A percentile compares a stretch with the other conserved stretches of the same genome.
Evolutionary conservation across 2,113 vertebrate species (phyloP).

Genomic region (Diglossa brunneiventris): DNA sequence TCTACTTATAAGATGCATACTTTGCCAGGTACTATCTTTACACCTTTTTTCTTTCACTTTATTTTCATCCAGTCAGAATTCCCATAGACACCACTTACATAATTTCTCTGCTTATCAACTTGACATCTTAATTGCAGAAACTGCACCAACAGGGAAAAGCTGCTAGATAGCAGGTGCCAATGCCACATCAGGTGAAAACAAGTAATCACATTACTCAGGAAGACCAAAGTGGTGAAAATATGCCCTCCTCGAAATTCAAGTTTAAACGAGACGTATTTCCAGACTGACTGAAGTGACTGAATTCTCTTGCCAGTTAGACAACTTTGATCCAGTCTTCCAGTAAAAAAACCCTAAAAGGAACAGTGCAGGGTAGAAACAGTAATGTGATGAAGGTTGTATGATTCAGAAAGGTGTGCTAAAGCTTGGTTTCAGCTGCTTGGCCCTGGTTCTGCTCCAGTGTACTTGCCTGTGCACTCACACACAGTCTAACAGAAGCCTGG

Average conservation of each 20-base stretch:
- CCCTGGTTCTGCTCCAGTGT: not conserved
- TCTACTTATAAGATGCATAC: not conserved
- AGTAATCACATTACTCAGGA: not conserved
- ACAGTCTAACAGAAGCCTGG: not conserved
- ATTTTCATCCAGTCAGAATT: not conserved
- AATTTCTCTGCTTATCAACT: not conserved
- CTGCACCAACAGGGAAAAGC: not conserved
- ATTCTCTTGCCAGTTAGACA: not conserved
- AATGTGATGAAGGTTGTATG: not conserved
- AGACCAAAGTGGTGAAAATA: not conserved
- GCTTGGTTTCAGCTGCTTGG: not conserved
- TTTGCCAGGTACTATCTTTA: not conserved
- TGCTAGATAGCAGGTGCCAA: not conserved
- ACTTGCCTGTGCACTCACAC: not conserved
- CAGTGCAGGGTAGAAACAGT: not conserved
- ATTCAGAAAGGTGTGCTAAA: not conserved
- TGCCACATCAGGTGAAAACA: not conserved
- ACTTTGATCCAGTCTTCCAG: not conserved
- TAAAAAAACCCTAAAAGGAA: not conserved
- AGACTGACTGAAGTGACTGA: not conserved
- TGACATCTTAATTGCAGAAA: conserved; percentile 15
- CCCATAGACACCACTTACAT: not conserved
- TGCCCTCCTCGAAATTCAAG: not conserved
- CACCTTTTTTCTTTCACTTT: not conserved
- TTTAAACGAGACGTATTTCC: not conserved